Conservation (phyloP, 2,797 vertebrate species). For the Mus minutoides region DNA sequence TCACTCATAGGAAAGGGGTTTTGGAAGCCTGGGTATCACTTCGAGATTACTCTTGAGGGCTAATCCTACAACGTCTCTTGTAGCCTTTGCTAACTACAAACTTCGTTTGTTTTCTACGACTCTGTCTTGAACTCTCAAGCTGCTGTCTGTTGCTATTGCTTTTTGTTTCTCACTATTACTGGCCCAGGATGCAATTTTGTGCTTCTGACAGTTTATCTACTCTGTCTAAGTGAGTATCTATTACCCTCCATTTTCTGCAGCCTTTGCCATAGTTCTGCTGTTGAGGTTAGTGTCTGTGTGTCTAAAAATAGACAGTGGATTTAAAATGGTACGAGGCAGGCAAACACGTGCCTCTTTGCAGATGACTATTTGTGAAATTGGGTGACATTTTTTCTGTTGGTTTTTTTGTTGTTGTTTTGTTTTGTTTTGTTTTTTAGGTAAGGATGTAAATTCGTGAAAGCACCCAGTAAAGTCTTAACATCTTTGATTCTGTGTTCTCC, state of each 20-base stretch:
- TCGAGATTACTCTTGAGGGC: slow-evolving; percentile 29
- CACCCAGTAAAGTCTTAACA: not conserved
- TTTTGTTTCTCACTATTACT: not conserved
- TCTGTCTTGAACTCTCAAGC: not conserved
- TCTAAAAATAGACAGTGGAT: not conserved
- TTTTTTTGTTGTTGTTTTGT: not conserved
- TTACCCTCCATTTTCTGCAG: not conserved
- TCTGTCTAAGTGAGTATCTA: not conserved
- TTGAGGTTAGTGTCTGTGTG: not conserved
- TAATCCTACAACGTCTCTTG: slow-evolving; percentile 23
- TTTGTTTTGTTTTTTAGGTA: not conserved
- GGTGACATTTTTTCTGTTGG: not conserved
- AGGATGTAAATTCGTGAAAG: slow-evolving; percentile 18
- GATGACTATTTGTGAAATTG: not conserved
- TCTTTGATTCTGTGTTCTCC: slow-evolving; percentile 64
- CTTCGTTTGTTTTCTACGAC: not conserved
- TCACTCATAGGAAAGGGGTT: slow-evolving; percentile 64
- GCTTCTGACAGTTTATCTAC: not conserved
- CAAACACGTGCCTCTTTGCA: not conserved
- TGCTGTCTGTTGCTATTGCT: rapidly evolving
- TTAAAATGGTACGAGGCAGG: not conserved
- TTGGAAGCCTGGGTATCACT: slow-evolving; percentile 14
- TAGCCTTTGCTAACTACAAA: slow-evolving; percentile 3
- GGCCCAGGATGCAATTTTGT: not conserved
- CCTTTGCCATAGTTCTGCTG: not conserved